Evolutionary conservation across 2,113 vertebrate species (phyloP), one percentile per base, ranked within the genome.

Genomic region (Alexandromys fortis): DNA sequence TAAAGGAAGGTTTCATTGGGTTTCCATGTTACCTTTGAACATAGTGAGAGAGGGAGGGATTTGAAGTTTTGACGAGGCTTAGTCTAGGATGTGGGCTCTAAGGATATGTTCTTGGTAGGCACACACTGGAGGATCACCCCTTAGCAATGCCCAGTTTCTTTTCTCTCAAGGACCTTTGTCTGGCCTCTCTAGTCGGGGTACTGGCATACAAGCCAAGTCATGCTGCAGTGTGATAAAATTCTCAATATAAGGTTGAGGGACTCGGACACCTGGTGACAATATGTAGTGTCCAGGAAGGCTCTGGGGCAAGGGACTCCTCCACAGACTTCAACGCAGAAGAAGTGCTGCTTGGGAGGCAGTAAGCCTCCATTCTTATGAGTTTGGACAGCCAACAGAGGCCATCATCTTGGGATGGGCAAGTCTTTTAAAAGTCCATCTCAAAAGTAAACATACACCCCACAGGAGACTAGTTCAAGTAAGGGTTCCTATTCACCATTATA

Each of bases 161-260:
- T 93, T 13, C 2, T 67, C 75, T 90, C 68, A 2, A 26, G 14
- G 45, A 22, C 68, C 76, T 30, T 33, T 52, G 67, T 77, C 75
- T 68, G 89, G 47, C 21, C 30, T 45, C 63, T 47, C 33, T 94
- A 91, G 26, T 65, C 7, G 76, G 42, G 2, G 70, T 63, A 61
- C 22, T 4, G 75, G 63, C 24, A 16, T 1, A 33, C 8, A 45
- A 28, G 12, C 14, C 75, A 65, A 6, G 35, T 12, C 13, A 5
- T 1, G 0, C 5, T 3, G 4, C 42, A 0, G 1, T 1, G 9
- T n/a, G 75, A 67, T 49, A 14, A 91, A 58, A 13, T 42, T 70
- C 42, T 19, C 35, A 42, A 35, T n/a, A 0, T 3, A 10, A 87
- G 55, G 35, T 38, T n/a, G 12, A 26, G 30, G 83, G 61, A 47